Base-by-base conservation (phyloP, 2,113 vertebrate genomes). In the Hyperopisus bebe region DNA sequence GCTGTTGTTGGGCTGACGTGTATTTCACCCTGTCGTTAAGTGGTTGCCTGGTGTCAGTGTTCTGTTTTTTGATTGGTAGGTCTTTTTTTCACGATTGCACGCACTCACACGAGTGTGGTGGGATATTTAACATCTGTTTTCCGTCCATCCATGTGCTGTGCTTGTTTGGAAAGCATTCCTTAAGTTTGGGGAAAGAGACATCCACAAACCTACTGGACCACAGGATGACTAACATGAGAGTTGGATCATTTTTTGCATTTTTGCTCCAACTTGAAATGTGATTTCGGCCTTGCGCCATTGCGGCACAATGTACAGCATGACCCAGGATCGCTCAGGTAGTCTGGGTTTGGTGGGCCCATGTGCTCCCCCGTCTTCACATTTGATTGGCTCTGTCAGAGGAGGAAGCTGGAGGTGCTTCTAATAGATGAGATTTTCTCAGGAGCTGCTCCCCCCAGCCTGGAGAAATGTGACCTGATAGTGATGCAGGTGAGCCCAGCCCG, bases 21-120 rank as follows among this genome's bases (percentile, higher is more conserved):
- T 80, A 42, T 80, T 1, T 39, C 39, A n/a, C 88, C 77, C 80
- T 90, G 88, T 92, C 89, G 89, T 90, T 88, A 15, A 13, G 89
- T 85, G 39, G 82, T 80, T 80, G 46, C 15, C n/a, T 89, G 82
- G 70, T 48, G 88, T 92, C 86, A 92, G 87, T 19, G 70, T 39
- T 13, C 15, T 80, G 74, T 31, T 77, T 88, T 47, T 88, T 88
- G 87, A 44, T 24, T 39, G 39, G 86, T 47, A 87, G 19, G 55
- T 87, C 39, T 70, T 31, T 70, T n/a, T 31, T 70, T 66, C 62
- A 3, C 39, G 35, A 80, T 80, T 80, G 74, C 35, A 42, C 19
- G 35, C 74, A 42, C 74, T 42, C 35, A 39, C 74, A 80, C 74
- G 4, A 80, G 74, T 39, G 74, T 19, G 35, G 74, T 80, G 35